phyloP scores from a whole-genome alignment of 2,888 invertebrate species.

The Anthrax anthrax region DNA sequence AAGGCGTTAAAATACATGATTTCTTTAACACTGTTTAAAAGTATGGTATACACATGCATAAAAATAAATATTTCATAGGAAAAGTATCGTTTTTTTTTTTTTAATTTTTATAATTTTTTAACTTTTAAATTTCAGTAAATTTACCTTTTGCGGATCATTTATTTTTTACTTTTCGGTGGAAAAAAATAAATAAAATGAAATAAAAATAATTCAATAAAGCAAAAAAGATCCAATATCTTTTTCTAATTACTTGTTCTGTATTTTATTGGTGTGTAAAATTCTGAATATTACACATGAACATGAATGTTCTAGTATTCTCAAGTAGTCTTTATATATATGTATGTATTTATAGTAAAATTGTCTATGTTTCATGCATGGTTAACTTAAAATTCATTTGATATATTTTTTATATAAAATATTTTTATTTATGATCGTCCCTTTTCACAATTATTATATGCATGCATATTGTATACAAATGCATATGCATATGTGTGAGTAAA shows the following conservation, averaged over 20 bases:
- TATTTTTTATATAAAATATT: constrained; percentile 16
- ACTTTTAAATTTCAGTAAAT: background rate
- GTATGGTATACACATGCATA: no score
- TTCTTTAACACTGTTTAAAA: background rate
- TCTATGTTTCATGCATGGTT: constrained; percentile 29
- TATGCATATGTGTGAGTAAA: background rate
- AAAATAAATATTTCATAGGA: no score
- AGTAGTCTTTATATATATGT: no score
- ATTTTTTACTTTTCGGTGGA: background rate
- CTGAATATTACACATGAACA: no score
- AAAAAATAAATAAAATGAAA: no score
- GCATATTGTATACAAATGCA: background rate
- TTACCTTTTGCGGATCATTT: background rate
- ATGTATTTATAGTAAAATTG: background rate
- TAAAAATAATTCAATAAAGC: no score
- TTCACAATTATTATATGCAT: background rate
- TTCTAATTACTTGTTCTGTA: background rate
- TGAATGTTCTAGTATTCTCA: no score
- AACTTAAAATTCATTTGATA: constrained; percentile 32
- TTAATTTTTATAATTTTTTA: no score
- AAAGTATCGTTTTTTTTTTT: no score
- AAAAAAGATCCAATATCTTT: no score
- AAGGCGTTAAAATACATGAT: constrained; percentile 1
- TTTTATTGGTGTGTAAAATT: background rate
- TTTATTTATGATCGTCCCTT: constrained; percentile 6